Percentiles rank a stretch among this genome's conserved stretches.
Evolutionary conservation across 1,140 invertebrate genomes (phyloP).

Genomic region (Drosophila busckii): DNA sequence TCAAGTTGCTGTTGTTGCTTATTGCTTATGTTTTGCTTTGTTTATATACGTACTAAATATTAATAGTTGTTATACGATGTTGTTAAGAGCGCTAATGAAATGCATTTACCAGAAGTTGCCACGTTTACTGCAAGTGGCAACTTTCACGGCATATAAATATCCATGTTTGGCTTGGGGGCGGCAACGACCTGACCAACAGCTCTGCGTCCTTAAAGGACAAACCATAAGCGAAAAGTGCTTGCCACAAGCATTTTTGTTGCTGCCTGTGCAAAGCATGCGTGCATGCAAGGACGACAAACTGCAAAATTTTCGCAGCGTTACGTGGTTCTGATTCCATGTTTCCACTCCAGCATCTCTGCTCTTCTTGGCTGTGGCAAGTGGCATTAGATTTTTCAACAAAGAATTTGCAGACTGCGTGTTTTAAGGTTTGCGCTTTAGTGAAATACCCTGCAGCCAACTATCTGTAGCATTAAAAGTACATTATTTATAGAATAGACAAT

Average conservation of each 20-base stretch:
- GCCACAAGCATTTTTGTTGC: slow-evolving; percentile 54
- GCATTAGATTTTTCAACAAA: slow-evolving; percentile 71
- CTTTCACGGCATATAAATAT: slow-evolving; percentile 51
- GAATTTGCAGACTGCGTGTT: slow-evolving; percentile 62
- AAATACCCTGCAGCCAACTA: slow-evolving; percentile 4
- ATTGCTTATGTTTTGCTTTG: slow-evolving; percentile 44
- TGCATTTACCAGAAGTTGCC: slow-evolving; percentile 36
- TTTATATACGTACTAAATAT: slow-evolving; percentile 60
- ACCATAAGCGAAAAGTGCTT: slow-evolving; percentile 63
- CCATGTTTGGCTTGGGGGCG: slow-evolving; percentile 35
- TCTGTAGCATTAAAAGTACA: not conserved
- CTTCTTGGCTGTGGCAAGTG: slow-evolving; percentile 29
- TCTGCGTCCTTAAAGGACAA: slow-evolving; percentile 24
- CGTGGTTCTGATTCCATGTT: slow-evolving; percentile 30
- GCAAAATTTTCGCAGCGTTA: slow-evolving; percentile 52
- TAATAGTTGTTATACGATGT: slow-evolving; percentile 69
- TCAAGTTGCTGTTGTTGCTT: not conserved
- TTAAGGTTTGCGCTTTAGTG: slow-evolving; percentile 42
- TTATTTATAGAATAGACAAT: too few species aligned
- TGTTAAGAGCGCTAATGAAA: slow-evolving; percentile 72
- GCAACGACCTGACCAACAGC: slow-evolving; percentile 30
- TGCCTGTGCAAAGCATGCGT: slow-evolving; percentile 61
- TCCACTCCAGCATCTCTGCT: not conserved
- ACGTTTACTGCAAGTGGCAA: slow-evolving; percentile 17
- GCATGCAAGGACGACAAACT: slow-evolving; percentile 67